phyloP scores from a whole-genome alignment of 2,888 invertebrate species.

The Margaritifera margaritifera region DNA sequence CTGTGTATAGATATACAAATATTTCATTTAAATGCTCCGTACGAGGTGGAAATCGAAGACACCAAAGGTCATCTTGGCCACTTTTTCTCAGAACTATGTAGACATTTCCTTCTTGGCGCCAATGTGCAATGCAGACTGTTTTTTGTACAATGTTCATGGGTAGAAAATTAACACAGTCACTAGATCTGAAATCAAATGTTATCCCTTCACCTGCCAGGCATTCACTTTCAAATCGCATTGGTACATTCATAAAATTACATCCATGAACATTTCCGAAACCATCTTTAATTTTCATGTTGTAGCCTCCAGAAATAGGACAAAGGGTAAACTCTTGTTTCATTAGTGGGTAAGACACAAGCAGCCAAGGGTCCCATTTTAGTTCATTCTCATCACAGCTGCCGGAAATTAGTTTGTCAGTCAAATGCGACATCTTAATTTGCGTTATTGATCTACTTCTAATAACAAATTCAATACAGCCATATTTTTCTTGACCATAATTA shows the following conservation, averaged over 20 bases:
- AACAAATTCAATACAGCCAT: slow-evolving; percentile 32
- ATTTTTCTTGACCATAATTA: slow-evolving; percentile 11
- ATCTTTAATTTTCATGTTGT: slow-evolving; percentile 57
- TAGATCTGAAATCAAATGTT: slow-evolving; percentile 52
- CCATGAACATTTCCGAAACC: slow-evolving; percentile 42
- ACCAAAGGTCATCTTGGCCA: slow-evolving; percentile 45
- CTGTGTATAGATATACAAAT: slow-evolving; percentile 46
- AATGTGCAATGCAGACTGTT: slow-evolving; percentile 50
- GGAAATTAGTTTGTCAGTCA: slow-evolving; percentile 18
- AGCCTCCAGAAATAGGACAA: slow-evolving; percentile 62
- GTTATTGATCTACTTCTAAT: slow-evolving; percentile 37
- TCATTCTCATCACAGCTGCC: slow-evolving; percentile 41
- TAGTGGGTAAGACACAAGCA: slow-evolving; percentile 44
- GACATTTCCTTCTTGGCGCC: slow-evolving; percentile 46
- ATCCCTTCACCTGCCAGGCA: slow-evolving; percentile 63
- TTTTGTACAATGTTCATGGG: slow-evolving; percentile 48
- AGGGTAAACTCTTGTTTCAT: slow-evolving; percentile 41
- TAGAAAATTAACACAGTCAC: slow-evolving; percentile 46
- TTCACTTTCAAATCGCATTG: slow-evolving; percentile 65
- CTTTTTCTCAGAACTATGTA: slow-evolving; percentile 46
- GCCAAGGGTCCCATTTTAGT: slow-evolving; percentile 52
- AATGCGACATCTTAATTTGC: slow-evolving; percentile 46
- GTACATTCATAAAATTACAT: slow-evolving; percentile 60
- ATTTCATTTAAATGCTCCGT: slow-evolving; percentile 17
- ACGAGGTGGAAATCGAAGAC: slow-evolving; percentile 47